Evolutionary conservation across 2,888 invertebrate genomes (phyloP).

Genomic region (Sminthurinus aureus): DNA sequence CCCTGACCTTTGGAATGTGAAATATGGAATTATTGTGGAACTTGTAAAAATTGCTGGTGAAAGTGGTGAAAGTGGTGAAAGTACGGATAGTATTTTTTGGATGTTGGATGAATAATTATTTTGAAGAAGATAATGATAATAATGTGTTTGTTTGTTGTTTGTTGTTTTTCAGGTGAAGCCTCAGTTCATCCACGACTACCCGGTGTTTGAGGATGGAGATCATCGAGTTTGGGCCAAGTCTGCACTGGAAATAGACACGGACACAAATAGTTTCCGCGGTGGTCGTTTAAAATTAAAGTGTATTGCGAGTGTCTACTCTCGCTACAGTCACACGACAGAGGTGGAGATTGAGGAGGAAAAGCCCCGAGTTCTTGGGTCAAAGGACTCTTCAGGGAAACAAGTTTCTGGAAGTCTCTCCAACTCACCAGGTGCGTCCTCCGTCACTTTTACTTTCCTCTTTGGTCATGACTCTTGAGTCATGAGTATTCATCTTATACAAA

Average conservation of each 20-base stretch:
- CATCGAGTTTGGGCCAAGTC: slow-evolving; percentile 57
- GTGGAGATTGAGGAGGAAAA: slow-evolving; percentile 76
- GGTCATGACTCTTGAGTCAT: background rate
- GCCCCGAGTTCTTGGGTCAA: slow-evolving; percentile 76
- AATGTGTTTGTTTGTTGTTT: slow-evolving; percentile 13
- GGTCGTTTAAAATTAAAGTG: slow-evolving; percentile 59
- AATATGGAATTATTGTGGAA: too few species aligned
- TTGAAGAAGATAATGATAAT: too few species aligned
- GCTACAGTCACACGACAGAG: slow-evolving; percentile 71
- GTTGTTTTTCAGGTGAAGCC: slow-evolving; percentile 53
- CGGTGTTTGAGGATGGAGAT: slow-evolving; percentile 56
- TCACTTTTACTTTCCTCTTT: background rate
- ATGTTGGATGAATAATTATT: too few species aligned
- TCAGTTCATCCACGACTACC: slow-evolving; percentile 54
- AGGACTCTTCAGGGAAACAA: slow-evolving; percentile 58
- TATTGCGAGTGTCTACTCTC: slow-evolving; percentile 58
- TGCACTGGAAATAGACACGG: slow-evolving; percentile 57
- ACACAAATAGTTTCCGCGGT: slow-evolving; percentile 56
- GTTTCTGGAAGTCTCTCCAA: slow-evolving; percentile 37
- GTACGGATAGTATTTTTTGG: too few species aligned
- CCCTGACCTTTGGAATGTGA: too few species aligned
- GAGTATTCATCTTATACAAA: background rate
- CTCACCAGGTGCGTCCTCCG: slow-evolving; percentile 11
- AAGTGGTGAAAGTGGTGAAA: too few species aligned
- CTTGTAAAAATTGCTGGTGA: too few species aligned